Percentiles rank a stretch among this genome's conserved stretches.
phyloP scores from a whole-genome alignment of 1,140 invertebrate species.

The Scaptomyza hsui region DNA sequence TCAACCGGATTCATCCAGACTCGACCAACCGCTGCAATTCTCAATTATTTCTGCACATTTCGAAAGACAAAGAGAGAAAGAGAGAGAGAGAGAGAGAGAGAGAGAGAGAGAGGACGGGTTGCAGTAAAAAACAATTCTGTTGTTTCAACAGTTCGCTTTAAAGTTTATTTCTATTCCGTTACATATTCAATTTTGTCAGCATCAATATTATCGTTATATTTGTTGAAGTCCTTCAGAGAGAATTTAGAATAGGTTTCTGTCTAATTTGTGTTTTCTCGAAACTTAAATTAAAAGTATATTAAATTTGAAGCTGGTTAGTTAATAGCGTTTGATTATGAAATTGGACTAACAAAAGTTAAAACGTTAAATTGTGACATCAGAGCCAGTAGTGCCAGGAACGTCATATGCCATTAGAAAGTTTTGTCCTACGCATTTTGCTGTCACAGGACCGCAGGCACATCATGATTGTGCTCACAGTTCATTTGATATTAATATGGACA shows the following conservation, averaged over 20 bases:
- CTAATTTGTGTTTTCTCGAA: background rate
- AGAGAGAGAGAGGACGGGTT: too few relatives aligned
- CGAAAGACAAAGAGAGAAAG: background rate
- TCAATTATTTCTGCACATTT: conserved; percentile 59
- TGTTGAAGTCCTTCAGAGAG: background rate
- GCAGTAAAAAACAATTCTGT: conserved; percentile 14
- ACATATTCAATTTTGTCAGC: background rate
- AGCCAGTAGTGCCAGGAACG: conserved; percentile 3
- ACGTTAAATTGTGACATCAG: conserved; percentile 44
- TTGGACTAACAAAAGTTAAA: conserved; percentile 16
- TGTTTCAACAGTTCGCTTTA: conserved; percentile 19
- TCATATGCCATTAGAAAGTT: conserved; percentile 50
- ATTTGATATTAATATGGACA: conserved; percentile 79
- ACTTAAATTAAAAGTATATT: background rate
- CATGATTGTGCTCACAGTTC: conserved; percentile 72
- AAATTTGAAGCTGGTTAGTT: conserved; percentile 17
- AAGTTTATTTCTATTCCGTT: background rate
- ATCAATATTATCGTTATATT: conserved; percentile 2
- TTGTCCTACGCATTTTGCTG: conserved; percentile 30
- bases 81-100: too few relatives aligned
- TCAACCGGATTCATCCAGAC: conserved; percentile 6
- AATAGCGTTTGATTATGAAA: conserved; percentile 25
- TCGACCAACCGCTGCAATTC: conserved; percentile 32
- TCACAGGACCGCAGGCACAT: conserved; percentile 34
- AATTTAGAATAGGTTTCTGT: background rate